Evolutionary conservation across 1,140 invertebrate species (phyloP).

Genomic region (Hydropsyche tenuis): DNA sequence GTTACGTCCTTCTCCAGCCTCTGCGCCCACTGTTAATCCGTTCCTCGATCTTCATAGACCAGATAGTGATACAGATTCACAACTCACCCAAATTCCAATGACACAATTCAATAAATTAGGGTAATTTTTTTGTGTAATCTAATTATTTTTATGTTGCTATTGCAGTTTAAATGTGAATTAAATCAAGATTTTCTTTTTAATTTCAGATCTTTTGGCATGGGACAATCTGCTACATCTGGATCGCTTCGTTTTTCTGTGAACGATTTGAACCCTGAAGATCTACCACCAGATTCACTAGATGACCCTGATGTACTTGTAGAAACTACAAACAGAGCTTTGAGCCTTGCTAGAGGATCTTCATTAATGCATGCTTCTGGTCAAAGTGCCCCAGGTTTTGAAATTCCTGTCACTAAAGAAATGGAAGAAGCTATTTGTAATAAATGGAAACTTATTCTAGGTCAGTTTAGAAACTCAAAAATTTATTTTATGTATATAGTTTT

Average conservation of each 20-base stretch:
- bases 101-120: conserved; percentile 52
- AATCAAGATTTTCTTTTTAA: background rate
- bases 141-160: background rate
- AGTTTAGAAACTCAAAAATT: too few relatives aligned
- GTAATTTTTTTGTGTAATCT: too few relatives aligned
- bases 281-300: conserved; percentile 41
- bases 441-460: conserved; percentile 79
- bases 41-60: conserved; percentile 61
- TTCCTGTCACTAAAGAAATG: conserved; percentile 67
- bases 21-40: conserved; percentile 62
- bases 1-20: conserved; percentile 68
- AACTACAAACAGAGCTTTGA: conserved; percentile 45
- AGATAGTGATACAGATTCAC: conserved; percentile 50
- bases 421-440: conserved; percentile 81
- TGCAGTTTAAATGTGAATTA: background rate
- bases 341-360: conserved; percentile 14
- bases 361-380: conserved; percentile 44
- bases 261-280: conserved; percentile 38
- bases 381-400: conserved; percentile 56
- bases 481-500: conserved; percentile 16
- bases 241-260: conserved; percentile 45
- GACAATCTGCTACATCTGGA: conserved; percentile 36
- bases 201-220: conserved; percentile 47
- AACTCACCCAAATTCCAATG: conserved; percentile 57
- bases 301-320: conserved; percentile 44